Conservation (phyloP, 2,888 invertebrate species). For the Tenodera sinensis region DNA sequence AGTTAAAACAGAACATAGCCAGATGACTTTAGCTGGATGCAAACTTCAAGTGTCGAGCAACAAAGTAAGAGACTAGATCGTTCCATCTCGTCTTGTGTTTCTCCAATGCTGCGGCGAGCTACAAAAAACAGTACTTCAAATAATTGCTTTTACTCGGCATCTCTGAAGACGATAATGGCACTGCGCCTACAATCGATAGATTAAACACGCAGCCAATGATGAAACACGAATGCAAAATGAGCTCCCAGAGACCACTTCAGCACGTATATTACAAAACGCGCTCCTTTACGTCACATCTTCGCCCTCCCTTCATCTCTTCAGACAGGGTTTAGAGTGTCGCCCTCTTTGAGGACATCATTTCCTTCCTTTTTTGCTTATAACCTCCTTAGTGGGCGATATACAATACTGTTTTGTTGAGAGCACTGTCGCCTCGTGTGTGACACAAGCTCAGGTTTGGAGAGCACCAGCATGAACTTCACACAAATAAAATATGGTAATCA, state of each 20-base stretch:
- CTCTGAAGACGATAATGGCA: neutral
- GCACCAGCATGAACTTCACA: too few relatives aligned
- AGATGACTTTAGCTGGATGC: too few relatives aligned
- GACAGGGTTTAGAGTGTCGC: too few relatives aligned
- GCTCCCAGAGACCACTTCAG: neutral
- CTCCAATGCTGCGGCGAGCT: neutral
- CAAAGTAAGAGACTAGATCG: neutral
- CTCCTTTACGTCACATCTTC: neutral
- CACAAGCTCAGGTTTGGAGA: too few relatives aligned
- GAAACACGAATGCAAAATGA: neutral
- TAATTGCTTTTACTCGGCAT: neutral
- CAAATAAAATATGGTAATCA: too few relatives aligned
- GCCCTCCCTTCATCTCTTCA: neutral
- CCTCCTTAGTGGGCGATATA: too few relatives aligned
- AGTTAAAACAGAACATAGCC: too few relatives aligned
- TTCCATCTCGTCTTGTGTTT: neutral
- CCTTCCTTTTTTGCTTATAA: too few relatives aligned
- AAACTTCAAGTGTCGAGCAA: too few relatives aligned
- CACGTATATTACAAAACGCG: neutral
- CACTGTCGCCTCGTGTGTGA: too few relatives aligned
- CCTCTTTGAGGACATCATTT: too few relatives aligned
- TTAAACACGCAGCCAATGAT: neutral
- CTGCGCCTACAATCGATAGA: neutral
- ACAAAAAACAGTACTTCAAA: neutral
- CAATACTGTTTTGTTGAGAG: too few relatives aligned